Evolutionary conservation across 2,888 invertebrate genomes (phyloP).

Genomic region (Melanargia galathea): DNA sequence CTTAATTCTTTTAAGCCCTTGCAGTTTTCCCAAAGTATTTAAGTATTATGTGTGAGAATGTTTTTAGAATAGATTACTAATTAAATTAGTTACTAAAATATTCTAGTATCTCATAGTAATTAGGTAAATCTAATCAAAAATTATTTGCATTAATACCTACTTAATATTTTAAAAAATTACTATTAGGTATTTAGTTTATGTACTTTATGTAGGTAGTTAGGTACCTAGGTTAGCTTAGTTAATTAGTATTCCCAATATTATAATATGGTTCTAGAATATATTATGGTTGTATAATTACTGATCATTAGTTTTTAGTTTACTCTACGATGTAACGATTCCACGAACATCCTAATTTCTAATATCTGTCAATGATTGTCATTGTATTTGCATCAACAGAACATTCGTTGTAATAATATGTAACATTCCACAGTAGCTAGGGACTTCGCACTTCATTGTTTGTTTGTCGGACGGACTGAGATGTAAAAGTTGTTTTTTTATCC

Average conservation of each 20-base stretch:
- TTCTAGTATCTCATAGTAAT: no score
- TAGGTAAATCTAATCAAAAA: no score
- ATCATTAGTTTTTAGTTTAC: no score
- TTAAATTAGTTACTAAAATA: not conserved
- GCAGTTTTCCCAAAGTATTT: conserved; percentile 40
- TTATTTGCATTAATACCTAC: no score
- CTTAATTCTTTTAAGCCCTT: conserved; percentile 55
- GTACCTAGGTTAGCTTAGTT: no score
- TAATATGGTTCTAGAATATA: no score
- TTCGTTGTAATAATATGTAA: conserved; percentile 18
- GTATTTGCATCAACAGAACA: conserved; percentile 48
- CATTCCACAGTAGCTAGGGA: conserved; percentile 49
- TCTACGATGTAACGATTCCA: not conserved
- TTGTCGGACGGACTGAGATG: conserved; percentile 63
- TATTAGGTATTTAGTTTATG: no score
- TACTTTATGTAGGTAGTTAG: no score
- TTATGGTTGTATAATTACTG: no score
- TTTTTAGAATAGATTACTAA: conserved; percentile 6
- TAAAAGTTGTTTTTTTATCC: conserved; percentile 58
- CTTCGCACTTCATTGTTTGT: conserved; percentile 50
- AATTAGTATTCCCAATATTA: no score
- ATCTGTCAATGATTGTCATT: not conserved
- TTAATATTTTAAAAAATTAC: no score
- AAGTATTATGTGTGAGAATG: conserved; percentile 37
- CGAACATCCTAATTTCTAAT: conserved; percentile 8